These are phyloP conservation scores for Daktulosphaira vitifoliae DNA, from an alignment of 1,140 invertebrate genomes.

Conservation along the genomic window DNA sequence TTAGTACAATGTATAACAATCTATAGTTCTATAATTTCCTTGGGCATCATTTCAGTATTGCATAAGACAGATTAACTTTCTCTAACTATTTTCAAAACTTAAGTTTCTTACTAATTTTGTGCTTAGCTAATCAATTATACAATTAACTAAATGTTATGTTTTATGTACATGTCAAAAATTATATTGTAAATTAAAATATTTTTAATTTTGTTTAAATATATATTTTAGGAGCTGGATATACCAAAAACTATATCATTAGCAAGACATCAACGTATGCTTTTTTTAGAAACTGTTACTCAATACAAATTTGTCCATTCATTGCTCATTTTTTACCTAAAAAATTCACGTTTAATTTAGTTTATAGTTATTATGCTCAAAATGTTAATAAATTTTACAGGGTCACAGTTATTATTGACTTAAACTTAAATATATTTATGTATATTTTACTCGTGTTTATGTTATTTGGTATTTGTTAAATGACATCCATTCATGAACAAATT, in stretches of 20 bases:
- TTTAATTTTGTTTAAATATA: too few relatives aligned
- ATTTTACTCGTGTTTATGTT: not conserved
- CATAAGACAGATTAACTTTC: too few relatives aligned
- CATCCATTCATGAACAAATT: slow-evolving; percentile 1
- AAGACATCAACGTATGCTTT: slow-evolving; percentile 71
- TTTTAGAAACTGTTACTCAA: slow-evolving; percentile 78
- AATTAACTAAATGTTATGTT: too few relatives aligned
- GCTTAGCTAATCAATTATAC: too few relatives aligned
- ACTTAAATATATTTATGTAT: not conserved
- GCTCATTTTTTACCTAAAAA: slow-evolving; percentile 73
- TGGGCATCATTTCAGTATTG: too few relatives aligned
- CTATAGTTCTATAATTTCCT: too few relatives aligned
- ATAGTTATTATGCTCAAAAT: slow-evolving; percentile 16
- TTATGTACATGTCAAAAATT: too few relatives aligned
- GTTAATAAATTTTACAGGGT: not conserved
- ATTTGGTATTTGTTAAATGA: not conserved
- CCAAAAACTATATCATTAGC: slow-evolving; percentile 64
- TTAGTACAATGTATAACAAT: too few relatives aligned
- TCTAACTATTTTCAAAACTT: too few relatives aligned
- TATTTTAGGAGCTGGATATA: slow-evolving; percentile 63
- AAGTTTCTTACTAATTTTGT: too few relatives aligned
- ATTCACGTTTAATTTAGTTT: slow-evolving; percentile 68
- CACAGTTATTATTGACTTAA: not conserved
- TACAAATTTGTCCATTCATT: slow-evolving; percentile 83
- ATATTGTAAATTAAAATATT: too few relatives aligned